phyloP scores from a whole-genome alignment of 2,113 vertebrate species.

The Deroptyus accipitrinus region DNA sequence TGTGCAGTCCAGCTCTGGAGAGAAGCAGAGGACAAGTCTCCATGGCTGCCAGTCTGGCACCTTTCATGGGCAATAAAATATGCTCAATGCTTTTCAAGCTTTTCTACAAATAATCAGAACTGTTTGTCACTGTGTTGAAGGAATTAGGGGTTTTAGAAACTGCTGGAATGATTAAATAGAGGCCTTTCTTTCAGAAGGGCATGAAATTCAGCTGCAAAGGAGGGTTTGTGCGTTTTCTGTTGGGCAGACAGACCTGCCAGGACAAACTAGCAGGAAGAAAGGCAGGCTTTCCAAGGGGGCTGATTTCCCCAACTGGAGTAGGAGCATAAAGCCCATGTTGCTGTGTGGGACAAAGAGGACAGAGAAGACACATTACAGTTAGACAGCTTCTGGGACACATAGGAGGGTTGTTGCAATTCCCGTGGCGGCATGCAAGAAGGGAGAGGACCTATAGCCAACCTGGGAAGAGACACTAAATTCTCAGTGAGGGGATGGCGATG shows the following conservation, averaged over 20 bases:
- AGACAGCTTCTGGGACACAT: not conserved
- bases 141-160: not conserved
- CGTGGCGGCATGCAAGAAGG: rapidly evolving
- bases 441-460: not conserved
- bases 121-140: conserved; percentile 47
- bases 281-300: not conserved
- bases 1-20: not conserved
- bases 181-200: conserved; percentile 24
- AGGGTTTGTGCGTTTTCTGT: not conserved
- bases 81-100: conserved; percentile 6
- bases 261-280: not conserved
- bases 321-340: not conserved
- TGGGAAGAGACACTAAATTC: not conserved
- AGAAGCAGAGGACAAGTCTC: conserved; percentile 38
- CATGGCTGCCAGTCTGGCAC: conserved; percentile 25
- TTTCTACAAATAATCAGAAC: conserved; percentile 53
- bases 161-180: conserved; percentile 20
- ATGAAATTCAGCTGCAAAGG: conserved; percentile 43
- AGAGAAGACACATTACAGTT: not conserved
- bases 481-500: not conserved
- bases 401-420: not conserved
- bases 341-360: not conserved
- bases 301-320: not conserved
- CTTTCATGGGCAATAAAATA: conserved; percentile 34
- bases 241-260: not conserved